phyloP scores from a whole-genome alignment of 1,140 invertebrate species.

The Drosophila lacteicornis region DNA sequence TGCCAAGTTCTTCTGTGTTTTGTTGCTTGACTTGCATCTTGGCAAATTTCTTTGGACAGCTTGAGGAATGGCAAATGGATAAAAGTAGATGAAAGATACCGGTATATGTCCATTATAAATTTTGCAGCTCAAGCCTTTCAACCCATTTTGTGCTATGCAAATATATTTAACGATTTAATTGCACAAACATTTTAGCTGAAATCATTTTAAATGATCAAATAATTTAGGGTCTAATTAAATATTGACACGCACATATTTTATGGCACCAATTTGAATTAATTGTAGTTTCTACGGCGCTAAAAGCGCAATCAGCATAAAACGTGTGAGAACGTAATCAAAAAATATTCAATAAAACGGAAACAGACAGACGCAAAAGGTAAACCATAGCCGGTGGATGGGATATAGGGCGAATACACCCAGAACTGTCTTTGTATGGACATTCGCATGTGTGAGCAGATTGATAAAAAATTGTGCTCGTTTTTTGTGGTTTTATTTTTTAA shows the following conservation, averaged over 20 bases:
- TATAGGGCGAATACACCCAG: slow-evolving; percentile 7
- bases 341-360: slow-evolving; percentile 51
- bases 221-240: slow-evolving; percentile 58
- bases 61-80: slow-evolving; percentile 44
- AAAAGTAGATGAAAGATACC: slow-evolving; percentile 33
- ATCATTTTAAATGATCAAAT: slow-evolving; percentile 47
- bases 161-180: slow-evolving; percentile 31
- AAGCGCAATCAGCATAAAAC: slow-evolving; percentile 66
- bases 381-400: slow-evolving; percentile 10
- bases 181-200: slow-evolving; percentile 1
- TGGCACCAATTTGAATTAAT: slow-evolving; percentile 69
- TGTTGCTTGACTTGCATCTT: slow-evolving; percentile 21
- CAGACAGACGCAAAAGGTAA: slow-evolving; percentile 13
- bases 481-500: slow-evolving; percentile 38
- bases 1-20: slow-evolving; percentile 26
- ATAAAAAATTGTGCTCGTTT: slow-evolving; percentile 40
- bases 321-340: slow-evolving; percentile 53
- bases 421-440: not conserved
- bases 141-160: slow-evolving; percentile 6
- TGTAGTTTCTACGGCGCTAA: slow-evolving; percentile 42
- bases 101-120: slow-evolving; percentile 18
- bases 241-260: slow-evolving; percentile 62
- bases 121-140: not conserved
- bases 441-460: slow-evolving; percentile 15
- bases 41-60: slow-evolving; percentile 48